phyloP scores from a whole-genome alignment of 2,888 invertebrate species.

The Rhorus exstirpatorius region DNA sequence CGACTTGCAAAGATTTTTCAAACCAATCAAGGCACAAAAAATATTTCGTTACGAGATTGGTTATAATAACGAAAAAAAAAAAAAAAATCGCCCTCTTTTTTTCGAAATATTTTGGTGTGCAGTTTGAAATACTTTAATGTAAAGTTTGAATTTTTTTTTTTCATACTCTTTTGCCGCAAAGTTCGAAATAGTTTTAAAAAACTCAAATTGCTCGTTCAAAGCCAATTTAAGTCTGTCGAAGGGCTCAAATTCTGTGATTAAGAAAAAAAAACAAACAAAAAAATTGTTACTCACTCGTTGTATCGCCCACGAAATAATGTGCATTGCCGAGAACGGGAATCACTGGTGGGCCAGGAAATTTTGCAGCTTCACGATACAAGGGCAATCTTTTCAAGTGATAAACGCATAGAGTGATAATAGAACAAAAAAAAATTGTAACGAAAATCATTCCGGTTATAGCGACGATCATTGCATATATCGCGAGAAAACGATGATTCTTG shows the following conservation, averaged over 20 bases:
- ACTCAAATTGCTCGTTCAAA: background rate
- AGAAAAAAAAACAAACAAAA: too few species aligned
- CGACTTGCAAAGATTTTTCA: background rate
- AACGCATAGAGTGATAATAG: constrained; percentile 58
- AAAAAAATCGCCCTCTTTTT: too few species aligned
- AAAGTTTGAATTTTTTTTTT: background rate
- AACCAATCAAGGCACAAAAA: too few species aligned
- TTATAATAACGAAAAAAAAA: too few species aligned
- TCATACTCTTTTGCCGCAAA: background rate
- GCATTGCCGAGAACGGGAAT: constrained; percentile 76
- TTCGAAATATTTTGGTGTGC: too few species aligned
- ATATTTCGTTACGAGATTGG: too few species aligned
- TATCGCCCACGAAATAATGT: constrained; percentile 74
- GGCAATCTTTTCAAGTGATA: constrained; percentile 64
- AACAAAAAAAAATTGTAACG: constrained; percentile 47
- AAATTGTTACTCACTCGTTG: constrained; percentile 70
- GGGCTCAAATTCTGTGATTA: too few species aligned
- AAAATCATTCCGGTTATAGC: constrained; percentile 31
- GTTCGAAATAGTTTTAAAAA: background rate
- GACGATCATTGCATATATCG: constrained; percentile 2
- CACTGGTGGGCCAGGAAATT: constrained; percentile 73
- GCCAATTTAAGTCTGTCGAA: background rate
- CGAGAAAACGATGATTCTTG: too few species aligned
- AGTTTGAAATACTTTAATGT: too few species aligned
- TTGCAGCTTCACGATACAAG: constrained; percentile 69